Evolutionary conservation across 2,113 vertebrate genomes (phyloP), one percentile per base, ranked within the genome.

Genomic region (Toxotes chatareus): DNA sequence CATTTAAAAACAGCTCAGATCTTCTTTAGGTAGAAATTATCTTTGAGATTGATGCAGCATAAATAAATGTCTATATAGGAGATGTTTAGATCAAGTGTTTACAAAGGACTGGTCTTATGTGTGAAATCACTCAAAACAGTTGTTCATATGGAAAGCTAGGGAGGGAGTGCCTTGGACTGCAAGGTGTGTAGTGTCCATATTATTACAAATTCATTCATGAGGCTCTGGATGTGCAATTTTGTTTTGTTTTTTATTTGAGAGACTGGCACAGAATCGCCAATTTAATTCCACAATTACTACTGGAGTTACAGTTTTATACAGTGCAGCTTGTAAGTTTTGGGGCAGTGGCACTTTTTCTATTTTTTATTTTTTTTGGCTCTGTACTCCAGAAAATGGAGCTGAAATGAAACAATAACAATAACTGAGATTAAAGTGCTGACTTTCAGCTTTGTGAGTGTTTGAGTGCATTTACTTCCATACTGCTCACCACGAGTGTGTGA

Each of bases 261-360:
- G 56, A 76, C 11, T 83, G 76, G 75, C 68, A 86, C 63, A 64
- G 75, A 85, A 51, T 60, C 11, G 38, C 38, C 6, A 53, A 76
- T 86, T 76, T 70, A 74, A 73, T 72, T 76, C 67, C 3, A 19
- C 11, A 12, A 86, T 90, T 89, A 65, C 85, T 81, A 85, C 63
- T 34, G 17, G 46, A 51, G 23, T 32, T 19, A 60, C 49, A 59
- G 21, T 80, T 86, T 56, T 77, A 63, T 62, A 19, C 61, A 27
- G 36, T 51, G 55, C 71, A 59, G 46, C 62, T 59, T 53, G 47
- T 53, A 72, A 73, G 74, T 31, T 65, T 38, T 34, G 38, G 51
- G 78, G 62, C 44, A 56, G 63, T 53, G 80, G 64, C 38, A 82
- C 19, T 59, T 76, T 64, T 73, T 42, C 11, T 59, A 60, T 63